Percentiles rank a stretch among this genome's conserved stretches.
Evolutionary conservation across 2,888 invertebrate genomes (phyloP).

Genomic region (Synergus gifuensis): DNA sequence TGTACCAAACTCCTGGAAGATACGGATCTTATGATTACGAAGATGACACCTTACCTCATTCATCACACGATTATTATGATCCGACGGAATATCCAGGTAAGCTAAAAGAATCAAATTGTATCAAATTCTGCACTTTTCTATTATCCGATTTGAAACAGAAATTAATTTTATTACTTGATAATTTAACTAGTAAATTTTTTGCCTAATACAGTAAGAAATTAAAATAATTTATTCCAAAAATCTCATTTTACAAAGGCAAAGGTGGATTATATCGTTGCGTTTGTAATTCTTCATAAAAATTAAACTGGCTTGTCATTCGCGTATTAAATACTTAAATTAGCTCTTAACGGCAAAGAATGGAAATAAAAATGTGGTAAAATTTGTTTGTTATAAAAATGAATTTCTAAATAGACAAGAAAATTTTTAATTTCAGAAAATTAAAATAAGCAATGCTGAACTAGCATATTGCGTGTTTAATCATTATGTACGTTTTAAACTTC

Average conservation of each 20-base stretch:
- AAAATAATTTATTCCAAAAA: neutral
- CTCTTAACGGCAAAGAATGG: neutral
- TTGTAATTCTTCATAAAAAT: conserved; percentile 23
- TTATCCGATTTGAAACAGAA: neutral
- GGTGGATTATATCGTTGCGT: conserved; percentile 23
- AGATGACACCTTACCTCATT: conserved; percentile 72
- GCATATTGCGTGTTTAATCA: conserved; percentile 19
- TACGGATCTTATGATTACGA: conserved; percentile 74
- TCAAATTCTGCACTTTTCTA: neutral
- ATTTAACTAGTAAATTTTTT: neutral
- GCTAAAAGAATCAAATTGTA: conserved; percentile 47
- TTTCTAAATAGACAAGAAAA: neutral
- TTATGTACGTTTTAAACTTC: neutral
- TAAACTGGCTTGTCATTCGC: conserved; percentile 39
- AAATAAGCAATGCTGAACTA: conserved; percentile 1
- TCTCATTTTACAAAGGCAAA: neutral
- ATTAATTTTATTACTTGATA: neutral
- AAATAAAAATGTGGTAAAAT: neutral
- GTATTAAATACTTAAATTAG: neutral
- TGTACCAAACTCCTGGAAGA: conserved; percentile 64
- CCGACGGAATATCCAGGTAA: conserved; percentile 78
- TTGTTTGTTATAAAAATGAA: neutral
- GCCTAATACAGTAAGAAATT: neutral
- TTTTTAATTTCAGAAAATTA: neutral
- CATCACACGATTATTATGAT: conserved; percentile 78